A percentile compares a stretch with the other conserved stretches of the same genome.
Conservation (phyloP, 2,888 invertebrate species). For the Aphodius granarius region DNA sequence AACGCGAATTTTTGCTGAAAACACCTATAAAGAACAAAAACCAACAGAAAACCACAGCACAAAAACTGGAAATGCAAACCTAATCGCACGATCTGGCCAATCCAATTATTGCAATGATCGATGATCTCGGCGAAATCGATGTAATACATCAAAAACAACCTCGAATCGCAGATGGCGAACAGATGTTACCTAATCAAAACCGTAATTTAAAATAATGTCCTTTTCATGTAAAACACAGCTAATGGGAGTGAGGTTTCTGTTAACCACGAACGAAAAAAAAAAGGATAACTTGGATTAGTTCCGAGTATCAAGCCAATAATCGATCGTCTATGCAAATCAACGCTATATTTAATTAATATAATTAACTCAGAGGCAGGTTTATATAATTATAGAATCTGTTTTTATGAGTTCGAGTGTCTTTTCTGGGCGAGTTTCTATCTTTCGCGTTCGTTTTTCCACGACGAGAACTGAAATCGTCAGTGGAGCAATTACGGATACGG, state of each 20-base stretch:
- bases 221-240: background rate
- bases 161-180: background rate
- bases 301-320: background rate
- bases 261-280: background rate
- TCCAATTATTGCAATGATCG: background rate
- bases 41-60: background rate
- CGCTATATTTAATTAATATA: background rate
- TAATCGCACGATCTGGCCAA: background rate
- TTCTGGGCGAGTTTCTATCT: background rate
- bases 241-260: background rate
- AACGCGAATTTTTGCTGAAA: too few relatives aligned
- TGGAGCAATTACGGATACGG: background rate
- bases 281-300: background rate
- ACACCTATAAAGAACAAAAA: background rate
- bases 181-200: background rate
- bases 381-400: background rate
- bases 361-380: background rate
- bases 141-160: background rate
- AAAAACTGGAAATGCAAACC: background rate
- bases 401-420: background rate
- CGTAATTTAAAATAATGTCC: background rate
- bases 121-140: background rate
- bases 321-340: background rate
- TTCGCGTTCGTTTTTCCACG: background rate
- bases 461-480: background rate